Evolutionary conservation across 1,140 invertebrate species (phyloP), one percentile per base, ranked within the genome.

Genomic region (Tetramorium alpestre): DNA sequence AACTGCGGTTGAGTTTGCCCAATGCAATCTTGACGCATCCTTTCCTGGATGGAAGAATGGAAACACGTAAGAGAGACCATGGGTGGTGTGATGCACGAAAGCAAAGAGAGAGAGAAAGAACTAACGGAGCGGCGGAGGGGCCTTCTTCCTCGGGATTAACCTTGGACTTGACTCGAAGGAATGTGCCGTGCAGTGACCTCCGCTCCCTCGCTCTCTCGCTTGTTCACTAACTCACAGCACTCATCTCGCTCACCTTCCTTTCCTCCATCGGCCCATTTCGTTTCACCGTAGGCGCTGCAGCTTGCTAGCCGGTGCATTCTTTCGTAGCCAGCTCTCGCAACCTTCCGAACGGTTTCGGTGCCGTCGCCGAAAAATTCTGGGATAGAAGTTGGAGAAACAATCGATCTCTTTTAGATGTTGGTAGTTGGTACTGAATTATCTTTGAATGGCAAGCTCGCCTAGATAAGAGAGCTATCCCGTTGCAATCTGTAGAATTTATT

Each of bases 161-260:
- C 93, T 94, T 94, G 94, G 93, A 94, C 94, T 94, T 94, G 94
- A 94, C 93, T 94, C 91, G 85, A 87, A 92, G 93, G 94, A 94
- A 94, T 94, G 94, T 87, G 75, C 89, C 92, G 94, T 94, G 89
- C 94, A 94, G 92, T 94, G 94, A 94, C 78, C 78, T 81, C 78
- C 22, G 78, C 51, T 67, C 47, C 28, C 44, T 56, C 60, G 33
- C 67, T 77, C 62, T 28, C 44, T 56, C 47, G 8, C 47, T 65
- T 62, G 18, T 44, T 81, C 56, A 49, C 73, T 60, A 28, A 47
- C 72, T 81, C 49, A 69, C 54, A n/a, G 33, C 49, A 64, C 22
- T n/a, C 76, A 78, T 80, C 60, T 44, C 64, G 65, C 49, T 81
- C 78, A 70, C 78, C 78, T 70, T 81, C 78, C 78, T 13, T 69